Base-by-base conservation (phyloP, 2,888 invertebrate genomes). In the Heliconius ethilla region DNA sequence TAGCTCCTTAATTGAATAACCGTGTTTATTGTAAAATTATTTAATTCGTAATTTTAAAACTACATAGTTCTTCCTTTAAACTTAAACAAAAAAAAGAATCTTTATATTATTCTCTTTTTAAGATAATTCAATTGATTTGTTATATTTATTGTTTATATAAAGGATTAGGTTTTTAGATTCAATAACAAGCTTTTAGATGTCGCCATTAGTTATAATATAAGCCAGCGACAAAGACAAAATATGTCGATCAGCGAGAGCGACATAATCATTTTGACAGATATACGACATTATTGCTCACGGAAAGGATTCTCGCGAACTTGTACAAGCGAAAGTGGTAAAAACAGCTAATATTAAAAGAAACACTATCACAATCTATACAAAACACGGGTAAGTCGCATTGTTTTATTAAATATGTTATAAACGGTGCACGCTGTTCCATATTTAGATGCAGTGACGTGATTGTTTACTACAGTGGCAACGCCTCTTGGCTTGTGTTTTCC, bases 381-480 rank as follows among this genome's bases (percentile, higher is more conserved):
- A 62, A 55, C 70, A 80, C 70, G 75, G 83, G 83, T 83, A 79
- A 83, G 83, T 82, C 25, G 51, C 33, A 62, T 62, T 69, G 45
- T 55, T 37, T 40, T n/a, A 27, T 66, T 62, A 33, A 76, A 62
- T 74, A 67, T 29, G 11, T n/a, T 59, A 62, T 45, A 66, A 67
- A 73, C 65, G 69, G 75, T 78, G 80, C 79, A 77, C 80, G 80
- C 79, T 81, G 82, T 83, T 81, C 85, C 83, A 84, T 88, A 87
- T 89, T 87, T 87, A 87, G 88, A 89, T 90, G 89, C 88, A 92
- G 89, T 94, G 94, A 94, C 94, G 93, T 92, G 93, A 93, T 93
- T 94, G 94, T 94, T 94, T 94, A 94, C 92, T 91, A 93, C 89
- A 90, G 92, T 90, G 95, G 93, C 94, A 95, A 94, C 95, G 95